phyloP scores from a whole-genome alignment of 2,797 vertebrate species.

The Pangasius krempfi region DNA sequence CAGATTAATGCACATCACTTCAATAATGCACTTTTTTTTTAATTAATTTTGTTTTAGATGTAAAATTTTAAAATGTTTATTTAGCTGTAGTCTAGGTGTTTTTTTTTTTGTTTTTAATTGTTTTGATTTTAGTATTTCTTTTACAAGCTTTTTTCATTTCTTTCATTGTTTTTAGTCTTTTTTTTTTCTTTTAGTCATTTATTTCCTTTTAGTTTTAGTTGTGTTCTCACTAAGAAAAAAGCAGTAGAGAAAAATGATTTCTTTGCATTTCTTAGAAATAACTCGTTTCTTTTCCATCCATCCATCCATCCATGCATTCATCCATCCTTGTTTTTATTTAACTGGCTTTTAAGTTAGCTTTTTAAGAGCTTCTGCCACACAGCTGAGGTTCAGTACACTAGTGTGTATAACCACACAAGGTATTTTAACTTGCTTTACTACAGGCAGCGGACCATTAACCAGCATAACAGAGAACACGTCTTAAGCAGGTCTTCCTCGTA shows the following conservation, averaged over 20 bases:
- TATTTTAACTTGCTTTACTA: neutral
- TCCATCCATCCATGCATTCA: neutral
- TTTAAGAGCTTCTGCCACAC: no score
- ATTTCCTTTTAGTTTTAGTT: neutral
- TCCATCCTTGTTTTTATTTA: neutral
- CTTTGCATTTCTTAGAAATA: neutral
- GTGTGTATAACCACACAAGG: neutral
- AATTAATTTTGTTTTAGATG: neutral
- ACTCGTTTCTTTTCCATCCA: neutral
- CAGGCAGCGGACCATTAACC: neutral
- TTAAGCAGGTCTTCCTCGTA: neutral
- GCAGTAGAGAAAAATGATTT: neutral
- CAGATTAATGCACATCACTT: neutral
- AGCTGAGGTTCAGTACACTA: neutral
- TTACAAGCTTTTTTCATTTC: neutral
- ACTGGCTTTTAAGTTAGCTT: neutral
- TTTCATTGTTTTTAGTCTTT: neutral
- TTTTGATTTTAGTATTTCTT: neutral
- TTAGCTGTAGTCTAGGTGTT: neutral
- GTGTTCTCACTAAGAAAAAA: neutral
- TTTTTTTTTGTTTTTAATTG: no score
- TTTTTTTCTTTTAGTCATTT: neutral
- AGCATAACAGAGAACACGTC: neutral
- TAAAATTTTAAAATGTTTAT: neutral
- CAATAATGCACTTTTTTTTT: neutral